Evolutionary conservation across 2,797 vertebrate genomes (phyloP).

Genomic region (Apogon hyalosoma): DNA sequence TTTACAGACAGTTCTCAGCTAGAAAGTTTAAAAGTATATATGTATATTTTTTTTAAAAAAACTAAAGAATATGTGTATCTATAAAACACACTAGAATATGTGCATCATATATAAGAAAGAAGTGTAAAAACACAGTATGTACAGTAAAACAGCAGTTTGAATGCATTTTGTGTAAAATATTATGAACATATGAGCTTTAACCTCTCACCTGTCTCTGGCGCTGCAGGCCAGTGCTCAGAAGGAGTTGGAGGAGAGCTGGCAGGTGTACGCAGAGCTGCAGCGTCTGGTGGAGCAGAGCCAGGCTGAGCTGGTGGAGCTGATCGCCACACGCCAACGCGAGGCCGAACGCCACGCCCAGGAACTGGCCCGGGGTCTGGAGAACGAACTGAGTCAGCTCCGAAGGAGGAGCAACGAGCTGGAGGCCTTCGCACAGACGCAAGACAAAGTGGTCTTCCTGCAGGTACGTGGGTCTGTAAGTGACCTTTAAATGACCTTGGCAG

Average conservation of each 20-base stretch:
- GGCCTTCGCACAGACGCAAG: constrained; percentile 67
- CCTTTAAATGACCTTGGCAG: neutral
- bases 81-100: too few species aligned
- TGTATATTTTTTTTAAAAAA: too few species aligned
- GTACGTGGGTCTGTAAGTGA: constrained; percentile 38
- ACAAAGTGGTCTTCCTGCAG: constrained; percentile 85
- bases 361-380: constrained; percentile 79
- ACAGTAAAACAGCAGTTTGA: too few species aligned
- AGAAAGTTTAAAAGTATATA: too few species aligned
- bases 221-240: constrained; percentile 77
- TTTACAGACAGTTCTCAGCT: too few species aligned
- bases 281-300: constrained; percentile 85
- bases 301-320: constrained; percentile 84
- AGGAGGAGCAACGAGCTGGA: constrained; percentile 84
- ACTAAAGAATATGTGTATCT: too few species aligned
- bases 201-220: too few species aligned
- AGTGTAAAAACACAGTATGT: too few species aligned
- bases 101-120: too few species aligned
- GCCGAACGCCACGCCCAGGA: constrained; percentile 82
- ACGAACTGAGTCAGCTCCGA: constrained; percentile 81
- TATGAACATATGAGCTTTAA: too few species aligned
- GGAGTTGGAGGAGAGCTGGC: constrained; percentile 87
- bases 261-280: constrained; percentile 85
- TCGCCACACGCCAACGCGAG: constrained; percentile 75
- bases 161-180: too few species aligned